phyloP scores from a whole-genome alignment of 2,888 invertebrate species.

The Pardosa pseudoannulata region DNA sequence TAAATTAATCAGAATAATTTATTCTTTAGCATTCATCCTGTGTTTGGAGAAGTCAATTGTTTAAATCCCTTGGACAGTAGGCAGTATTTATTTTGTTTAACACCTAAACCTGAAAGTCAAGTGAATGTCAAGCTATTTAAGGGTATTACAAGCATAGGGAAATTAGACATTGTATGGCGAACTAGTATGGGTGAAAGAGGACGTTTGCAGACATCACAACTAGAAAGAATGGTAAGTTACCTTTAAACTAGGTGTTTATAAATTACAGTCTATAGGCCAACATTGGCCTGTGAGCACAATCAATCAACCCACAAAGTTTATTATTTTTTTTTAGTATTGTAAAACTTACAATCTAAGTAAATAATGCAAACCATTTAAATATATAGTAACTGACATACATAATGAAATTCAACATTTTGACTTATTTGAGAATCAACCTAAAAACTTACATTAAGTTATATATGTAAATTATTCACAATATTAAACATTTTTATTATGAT shows the following conservation, averaged over 20 bases:
- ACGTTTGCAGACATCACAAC: conserved; percentile 95
- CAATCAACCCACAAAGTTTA: too few species aligned
- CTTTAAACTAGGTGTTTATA: too few species aligned
- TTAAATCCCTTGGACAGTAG: conserved; percentile 93
- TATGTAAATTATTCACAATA: too few species aligned
- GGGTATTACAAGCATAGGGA: conserved; percentile 92
- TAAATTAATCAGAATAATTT: neutral
- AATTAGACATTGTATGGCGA: conserved; percentile 98
- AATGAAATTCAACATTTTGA: too few species aligned
- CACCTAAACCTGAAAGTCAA: conserved; percentile 86
- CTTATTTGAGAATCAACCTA: too few species aligned
- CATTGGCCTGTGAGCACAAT: too few species aligned
- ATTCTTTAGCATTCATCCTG: conserved; percentile 72
- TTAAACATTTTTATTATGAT: too few species aligned
- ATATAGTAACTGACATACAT: neutral
- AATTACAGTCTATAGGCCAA: too few species aligned
- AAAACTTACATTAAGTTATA: too few species aligned
- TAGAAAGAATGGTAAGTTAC: conserved; percentile 90
- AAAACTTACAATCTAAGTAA: conserved; percentile 9
- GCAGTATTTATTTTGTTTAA: conserved; percentile 95
- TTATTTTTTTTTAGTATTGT: too few species aligned
- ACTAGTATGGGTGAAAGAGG: conserved; percentile 97
- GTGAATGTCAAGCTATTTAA: conserved; percentile 87
- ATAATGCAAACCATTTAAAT: conserved; percentile 9
- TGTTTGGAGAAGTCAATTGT: conserved; percentile 79